Percentiles rank a stretch among this genome's conserved stretches.
Evolutionary conservation across 2,113 vertebrate genomes (phyloP).

Genomic region (Ahaetulla prasina): DNA sequence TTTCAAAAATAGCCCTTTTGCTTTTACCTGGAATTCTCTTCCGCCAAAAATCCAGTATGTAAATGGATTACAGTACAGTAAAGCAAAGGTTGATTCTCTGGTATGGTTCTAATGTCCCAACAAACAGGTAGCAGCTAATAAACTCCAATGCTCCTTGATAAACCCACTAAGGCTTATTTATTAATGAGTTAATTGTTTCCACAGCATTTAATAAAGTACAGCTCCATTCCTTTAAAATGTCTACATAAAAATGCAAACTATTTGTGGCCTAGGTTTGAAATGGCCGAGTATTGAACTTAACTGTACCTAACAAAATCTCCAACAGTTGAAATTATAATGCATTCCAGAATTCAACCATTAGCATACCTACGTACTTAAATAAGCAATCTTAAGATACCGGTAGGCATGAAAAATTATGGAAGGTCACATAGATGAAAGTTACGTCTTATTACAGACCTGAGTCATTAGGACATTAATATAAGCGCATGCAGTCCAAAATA

Average conservation of each 20-base stretch:
- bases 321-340: background rate
- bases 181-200: background rate
- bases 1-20: background rate
- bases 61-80: constrained; percentile 6
- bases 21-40: constrained; percentile 24
- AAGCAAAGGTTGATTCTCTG: background rate
- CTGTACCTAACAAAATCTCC: background rate
- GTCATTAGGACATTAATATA: background rate
- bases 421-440: background rate
- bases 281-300: background rate
- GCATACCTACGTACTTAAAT: background rate
- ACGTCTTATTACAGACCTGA: background rate
- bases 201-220: background rate
- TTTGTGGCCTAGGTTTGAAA: background rate
- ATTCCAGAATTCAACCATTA: background rate
- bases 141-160: constrained; percentile 20
- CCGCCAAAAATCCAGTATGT: background rate
- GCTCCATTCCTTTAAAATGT: background rate
- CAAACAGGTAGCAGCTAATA: constrained; percentile 51
- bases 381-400: background rate
- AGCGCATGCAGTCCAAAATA: background rate
- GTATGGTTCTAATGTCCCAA: constrained; percentile 29
- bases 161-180: background rate
- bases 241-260: background rate
- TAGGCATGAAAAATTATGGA: background rate